Conservation (phyloP, 1,140 invertebrate genomes). For the Planococcus citri region DNA sequence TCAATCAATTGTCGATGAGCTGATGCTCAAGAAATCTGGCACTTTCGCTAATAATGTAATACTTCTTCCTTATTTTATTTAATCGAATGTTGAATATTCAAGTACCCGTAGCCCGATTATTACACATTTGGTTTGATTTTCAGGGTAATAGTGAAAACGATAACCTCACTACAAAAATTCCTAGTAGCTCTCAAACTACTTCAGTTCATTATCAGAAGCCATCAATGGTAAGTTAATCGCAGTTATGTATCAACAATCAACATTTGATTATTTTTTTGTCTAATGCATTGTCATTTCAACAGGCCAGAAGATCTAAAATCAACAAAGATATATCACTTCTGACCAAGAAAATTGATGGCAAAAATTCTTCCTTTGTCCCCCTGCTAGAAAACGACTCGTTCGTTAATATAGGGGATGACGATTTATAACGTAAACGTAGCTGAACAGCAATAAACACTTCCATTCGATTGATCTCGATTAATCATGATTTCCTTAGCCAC, state of each 20-base stretch:
- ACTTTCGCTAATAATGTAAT: slow-evolving; percentile 34
- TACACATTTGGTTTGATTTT: slow-evolving; percentile 37
- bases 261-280: background rate
- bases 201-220: background rate
- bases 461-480: background rate
- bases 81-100: slow-evolving; percentile 16
- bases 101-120: too few species aligned
- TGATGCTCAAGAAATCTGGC: slow-evolving; percentile 67
- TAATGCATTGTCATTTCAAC: slow-evolving; percentile 1
- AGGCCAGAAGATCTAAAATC: slow-evolving; percentile 25
- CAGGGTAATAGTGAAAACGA: slow-evolving; percentile 34
- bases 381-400: slow-evolving; percentile 30
- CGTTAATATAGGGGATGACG: slow-evolving; percentile 30
- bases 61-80: slow-evolving; percentile 23
- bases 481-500: background rate
- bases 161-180: slow-evolving; percentile 39
- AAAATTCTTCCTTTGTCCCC: slow-evolving; percentile 19
- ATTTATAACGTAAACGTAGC: slow-evolving; percentile 26
- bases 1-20: slow-evolving; percentile 88
- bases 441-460: background rate
- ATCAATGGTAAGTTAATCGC: background rate
- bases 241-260: background rate
- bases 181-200: slow-evolving; percentile 25
- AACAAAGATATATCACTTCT: slow-evolving; percentile 27
- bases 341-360: slow-evolving; percentile 23